Conservation (phyloP, 2,888 invertebrate genomes). For the Orthosia incerta region DNA sequence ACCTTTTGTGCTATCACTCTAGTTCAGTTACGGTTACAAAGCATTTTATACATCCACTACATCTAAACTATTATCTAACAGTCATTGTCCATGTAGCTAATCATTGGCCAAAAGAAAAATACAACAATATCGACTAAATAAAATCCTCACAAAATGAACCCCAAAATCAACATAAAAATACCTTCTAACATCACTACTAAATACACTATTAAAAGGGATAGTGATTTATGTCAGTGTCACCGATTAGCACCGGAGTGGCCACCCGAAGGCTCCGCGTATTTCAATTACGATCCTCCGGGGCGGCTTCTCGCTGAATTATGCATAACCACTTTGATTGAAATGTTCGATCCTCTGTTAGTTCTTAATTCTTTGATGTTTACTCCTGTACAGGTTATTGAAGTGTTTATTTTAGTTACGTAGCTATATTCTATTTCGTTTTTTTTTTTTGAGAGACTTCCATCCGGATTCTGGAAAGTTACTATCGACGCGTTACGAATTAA, state of each 20-base stretch:
- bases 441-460: too few relatives aligned
- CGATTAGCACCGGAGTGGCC: constrained; percentile 81
- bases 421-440: not conserved
- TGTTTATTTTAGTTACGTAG: not conserved
- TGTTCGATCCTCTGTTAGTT: constrained; percentile 74
- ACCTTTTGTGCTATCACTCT: too few relatives aligned
- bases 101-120: too few relatives aligned
- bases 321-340: constrained; percentile 81
- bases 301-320: constrained; percentile 78
- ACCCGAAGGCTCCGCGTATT: constrained; percentile 76
- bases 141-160: constrained; percentile 3
- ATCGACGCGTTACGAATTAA: too few relatives aligned
- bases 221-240: constrained; percentile 79
- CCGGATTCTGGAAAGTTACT: too few relatives aligned
- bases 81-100: too few relatives aligned
- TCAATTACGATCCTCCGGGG: constrained; percentile 78
- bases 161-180: constrained; percentile 46
- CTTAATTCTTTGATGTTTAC: constrained; percentile 76
- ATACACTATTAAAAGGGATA: constrained; percentile 71
- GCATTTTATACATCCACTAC: too few relatives aligned
- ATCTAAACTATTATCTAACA: too few relatives aligned
- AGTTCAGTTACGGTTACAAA: too few relatives aligned
- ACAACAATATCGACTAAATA: not conserved
- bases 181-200: constrained; percentile 42
- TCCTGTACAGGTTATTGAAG: constrained; percentile 30